Evolutionary conservation across 1,140 invertebrate species (phyloP), one percentile per base, ranked within the genome.

Genomic region (Zeugodacus cucurbitae): DNA sequence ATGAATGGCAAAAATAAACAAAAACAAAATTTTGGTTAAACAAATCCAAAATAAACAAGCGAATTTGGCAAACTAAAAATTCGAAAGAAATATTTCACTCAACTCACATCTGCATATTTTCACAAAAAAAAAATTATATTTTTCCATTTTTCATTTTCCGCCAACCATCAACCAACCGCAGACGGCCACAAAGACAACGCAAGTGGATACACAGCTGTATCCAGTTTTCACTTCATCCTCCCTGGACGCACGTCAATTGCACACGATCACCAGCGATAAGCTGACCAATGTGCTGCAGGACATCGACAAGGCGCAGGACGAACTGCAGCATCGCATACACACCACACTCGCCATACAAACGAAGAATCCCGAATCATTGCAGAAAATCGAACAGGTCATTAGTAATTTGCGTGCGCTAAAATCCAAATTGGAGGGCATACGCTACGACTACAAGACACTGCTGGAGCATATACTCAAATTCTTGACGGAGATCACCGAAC

Each of bases 181-280:
- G 97, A 97, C 96, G 41, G 95, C 97, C 89, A 95, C 96, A 90
- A 96, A 95, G 95, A 95, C 96, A 89, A 95, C 96, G n/a, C 96
- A 96, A 93, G 94, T 97, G 90, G 95, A 96, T 90, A 95, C 95
- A 86, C 95, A 96, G 89, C 93, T 97, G 88, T 98, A 97, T 94
- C 97, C 97, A 22, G 94, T 97, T 29, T 95, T 98, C 88, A 96
- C 95, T 64, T 95, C 95, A 48, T 94, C 95, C 87, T 95, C 96
- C 1, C 94, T 94, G 58, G 95, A 95, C 88, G 94, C 95, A 44
- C 94, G 94, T 86, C 94, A 95, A 67, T 93, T 97, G 54, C 94
- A 96, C 90, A 93, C 94, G 70, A 90, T 85, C 85, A 92, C 92
- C 5, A 88, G 89, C 3, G 91, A 93, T 26, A 96, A 96, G 91